Evolutionary conservation across 2,888 invertebrate genomes (phyloP), one percentile per base, ranked within the genome.

Genomic region (Opisthograptis luteolata): DNA sequence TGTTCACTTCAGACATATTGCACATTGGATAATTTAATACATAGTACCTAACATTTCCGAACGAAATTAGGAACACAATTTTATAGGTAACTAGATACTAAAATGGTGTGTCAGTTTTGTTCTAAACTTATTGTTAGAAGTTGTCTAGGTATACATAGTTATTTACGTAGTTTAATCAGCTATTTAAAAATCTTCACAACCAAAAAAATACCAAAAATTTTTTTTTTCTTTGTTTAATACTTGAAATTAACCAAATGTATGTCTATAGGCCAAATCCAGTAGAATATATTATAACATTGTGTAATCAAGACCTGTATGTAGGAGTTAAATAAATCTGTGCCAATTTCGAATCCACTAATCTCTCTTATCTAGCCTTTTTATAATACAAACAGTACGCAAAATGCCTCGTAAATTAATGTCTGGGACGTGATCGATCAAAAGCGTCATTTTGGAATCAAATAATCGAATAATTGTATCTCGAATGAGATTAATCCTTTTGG

Each of bases 401-500:
- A 51, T 66, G 61, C 52, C 64, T 57, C 58, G 64, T 67, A 66
- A 68, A 68, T 71, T 63, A 65, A 53, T 42, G 52, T 57, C 32
- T 17, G 47, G 60, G 47, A 40, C 39, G 50, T 60, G 51, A 76
- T 76, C 72, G 62, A 76, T 75, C 73, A 76, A 53, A 54, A 64
- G 64, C 63, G 68, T 67, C 71, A 59, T 62, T 58, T 73, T 74
- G 40, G 44, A 55, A 73, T 74, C 68, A 60, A 68, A 69, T 64
- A 64, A 66, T 48, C 42, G 42, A 9, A 22, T 35, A 28, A 47
- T 43, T 43, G 70, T 73, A 79, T 76, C 68, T 76, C 67, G 62
- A 59, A 69, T 66, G 58, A 60, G 70, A 76, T 76, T 81, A 85
- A 86, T 84, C 81, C 84, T 84, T 83, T 81, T 60, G 69, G 68